A percentile compares a stretch with the other conserved stretches of the same genome.
Conservation (phyloP, 2,113 vertebrate genomes). For the Theristicus caerulescens region DNA sequence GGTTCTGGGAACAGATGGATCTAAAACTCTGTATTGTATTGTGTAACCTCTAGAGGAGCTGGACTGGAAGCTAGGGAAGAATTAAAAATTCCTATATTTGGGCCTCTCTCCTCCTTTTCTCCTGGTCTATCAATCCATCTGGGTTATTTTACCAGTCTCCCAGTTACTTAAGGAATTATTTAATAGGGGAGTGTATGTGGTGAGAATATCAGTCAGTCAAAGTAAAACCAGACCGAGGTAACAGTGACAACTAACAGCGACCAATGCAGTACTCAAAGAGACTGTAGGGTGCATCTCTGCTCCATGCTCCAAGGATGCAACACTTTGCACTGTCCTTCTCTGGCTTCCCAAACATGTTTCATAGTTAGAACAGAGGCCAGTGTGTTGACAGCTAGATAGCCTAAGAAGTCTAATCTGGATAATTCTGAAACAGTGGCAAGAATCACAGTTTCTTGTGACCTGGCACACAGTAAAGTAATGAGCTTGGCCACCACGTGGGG, state of each 20-base stretch:
- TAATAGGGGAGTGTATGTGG: background rate
- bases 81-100: background rate
- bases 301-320: slow-evolving; percentile 11
- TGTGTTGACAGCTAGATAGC: slow-evolving; percentile 35
- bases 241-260: background rate
- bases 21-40: background rate
- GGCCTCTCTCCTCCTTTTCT: background rate
- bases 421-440: slow-evolving; percentile 17
- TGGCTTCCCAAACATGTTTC: background rate
- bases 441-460: slow-evolving; percentile 50
- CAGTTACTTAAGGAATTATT: background rate
- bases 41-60: background rate
- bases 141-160: background rate
- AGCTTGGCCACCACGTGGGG: background rate
- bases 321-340: background rate
- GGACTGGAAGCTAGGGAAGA: background rate
- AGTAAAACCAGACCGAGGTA: background rate
- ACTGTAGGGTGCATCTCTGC: slow-evolving; percentile 61
- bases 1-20: background rate
- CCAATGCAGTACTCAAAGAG: slow-evolving; percentile 2
- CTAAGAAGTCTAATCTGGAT: background rate
- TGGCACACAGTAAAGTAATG: background rate
- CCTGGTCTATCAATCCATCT: background rate
- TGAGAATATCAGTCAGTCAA: background rate
- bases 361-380: background rate